Base-by-base conservation (phyloP, 2,888 invertebrate genomes). In the Chelonus formosanus region DNA sequence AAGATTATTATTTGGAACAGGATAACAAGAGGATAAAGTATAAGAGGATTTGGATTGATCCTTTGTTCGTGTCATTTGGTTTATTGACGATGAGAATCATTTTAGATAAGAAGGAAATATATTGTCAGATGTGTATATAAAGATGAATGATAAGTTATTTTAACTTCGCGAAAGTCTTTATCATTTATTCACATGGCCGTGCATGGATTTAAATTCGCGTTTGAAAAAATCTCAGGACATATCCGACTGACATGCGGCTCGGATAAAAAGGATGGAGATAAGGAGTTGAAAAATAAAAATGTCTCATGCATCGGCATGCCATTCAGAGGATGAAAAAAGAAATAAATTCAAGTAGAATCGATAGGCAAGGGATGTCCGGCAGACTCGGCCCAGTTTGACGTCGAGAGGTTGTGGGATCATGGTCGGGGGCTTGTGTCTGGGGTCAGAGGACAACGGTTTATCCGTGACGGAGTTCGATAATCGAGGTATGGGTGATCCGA, bases 261-360 rank as follows among this genome's bases (percentile, higher is more conserved):
- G 48, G 57, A 52, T 47, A 20, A 47, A 55, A 35, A 43, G 57
- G 61, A 57, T n/a, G 10, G 5, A 50, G 52, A 61, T 54, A 59
- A 65, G 64, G 64, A 59, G 36, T 47, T 70, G 36, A 45, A 52
- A 53, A 68, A 73, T 65, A 62, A 77, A 77, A 76, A 67, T 71
- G 71, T 74, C 75, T 75, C 82, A 71, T 82, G 82, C 82, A 82
- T 82, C 82, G 76, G 76, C 82, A 80, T 82, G 82, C 82, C 82
- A 82, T 82, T 82, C 82, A 78, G 76, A 63, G 78, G 76, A 73
- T 67, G 62, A 48, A 63, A 31, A 56, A 61, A 62, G 48, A 40
- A 45, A 55, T 55, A 3, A 54, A 55, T 59, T 50, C 52, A 35
- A 45, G 47, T n/a, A n/a, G 47, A 52, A 62, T 55, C 32, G 54